Evolutionary conservation across 92 coral and sea anemone genomes (phyloP).

Genomic region (Porites divaricata): DNA sequence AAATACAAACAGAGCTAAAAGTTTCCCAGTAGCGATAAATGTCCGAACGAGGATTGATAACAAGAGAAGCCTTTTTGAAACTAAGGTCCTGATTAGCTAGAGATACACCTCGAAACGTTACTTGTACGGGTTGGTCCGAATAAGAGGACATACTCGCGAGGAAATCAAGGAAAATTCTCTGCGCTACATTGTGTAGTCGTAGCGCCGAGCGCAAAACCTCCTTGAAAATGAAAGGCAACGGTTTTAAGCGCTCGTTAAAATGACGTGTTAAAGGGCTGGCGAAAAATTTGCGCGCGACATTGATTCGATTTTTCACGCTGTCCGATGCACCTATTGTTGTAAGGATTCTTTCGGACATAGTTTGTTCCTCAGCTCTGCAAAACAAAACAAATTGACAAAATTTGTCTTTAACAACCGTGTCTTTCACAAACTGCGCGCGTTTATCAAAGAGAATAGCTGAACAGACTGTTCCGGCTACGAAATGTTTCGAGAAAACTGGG

Average conservation of each 20-base stretch:
- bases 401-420: too few species aligned
- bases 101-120: constrained; percentile 80
- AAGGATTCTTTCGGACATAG: too few species aligned
- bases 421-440: too few species aligned
- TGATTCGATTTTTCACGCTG: too few species aligned
- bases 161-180: neutral
- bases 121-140: constrained; percentile 64
- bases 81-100: constrained; percentile 42
- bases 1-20: constrained; percentile 44
- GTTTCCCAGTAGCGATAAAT: constrained; percentile 75
- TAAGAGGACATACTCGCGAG: constrained; percentile 45
- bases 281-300: constrained; percentile 10
- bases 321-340: too few species aligned
- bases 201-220: constrained; percentile 29
- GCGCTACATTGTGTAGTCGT: constrained; percentile 14
- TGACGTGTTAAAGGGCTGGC: constrained; percentile 21
- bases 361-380: too few species aligned
- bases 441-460: too few species aligned
- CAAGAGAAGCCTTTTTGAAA: constrained; percentile 15
- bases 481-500: too few species aligned
- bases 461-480: too few species aligned
- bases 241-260: constrained; percentile 12
- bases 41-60: constrained; percentile 75
- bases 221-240: neutral
- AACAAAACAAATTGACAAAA: too few species aligned